Percentiles rank a stretch among this genome's conserved stretches.
phyloP scores from a whole-genome alignment of 1,140 invertebrate genomes.

The Campodea augens region DNA sequence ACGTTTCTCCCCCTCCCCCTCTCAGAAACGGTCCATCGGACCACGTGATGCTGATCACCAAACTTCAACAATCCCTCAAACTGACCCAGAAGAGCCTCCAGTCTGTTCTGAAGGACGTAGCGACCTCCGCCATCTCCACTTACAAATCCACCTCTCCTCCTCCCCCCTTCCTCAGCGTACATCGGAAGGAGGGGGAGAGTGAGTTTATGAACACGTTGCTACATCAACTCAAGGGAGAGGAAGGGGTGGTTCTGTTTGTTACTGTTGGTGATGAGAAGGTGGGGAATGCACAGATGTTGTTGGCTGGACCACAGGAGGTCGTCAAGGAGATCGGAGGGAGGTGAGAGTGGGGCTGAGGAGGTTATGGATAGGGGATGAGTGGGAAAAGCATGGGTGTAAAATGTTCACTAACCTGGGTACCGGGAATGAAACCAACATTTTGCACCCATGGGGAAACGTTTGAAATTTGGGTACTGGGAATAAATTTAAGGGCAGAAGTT shows the following conservation, averaged over 20 bases:
- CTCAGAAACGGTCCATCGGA: conserved; percentile 43
- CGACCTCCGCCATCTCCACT: conserved; percentile 37
- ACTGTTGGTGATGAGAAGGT: conserved; percentile 47
- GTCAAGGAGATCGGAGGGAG: conserved; percentile 28
- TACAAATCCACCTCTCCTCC: conserved; percentile 29
- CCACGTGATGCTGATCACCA: conserved; percentile 47
- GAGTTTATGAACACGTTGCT: conserved; percentile 39
- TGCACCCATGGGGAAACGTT: too few species aligned
- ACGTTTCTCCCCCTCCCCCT: too few species aligned
- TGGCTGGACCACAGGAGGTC: conserved; percentile 31
- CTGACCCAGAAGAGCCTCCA: conserved; percentile 37
- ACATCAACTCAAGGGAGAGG: conserved; percentile 25
- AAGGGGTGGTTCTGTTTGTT: conserved; percentile 41
- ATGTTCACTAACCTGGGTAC: too few species aligned
- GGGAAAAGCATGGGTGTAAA: too few species aligned
- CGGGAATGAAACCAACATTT: too few species aligned
- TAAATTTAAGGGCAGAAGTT: too few species aligned
- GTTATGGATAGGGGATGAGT: too few species aligned
- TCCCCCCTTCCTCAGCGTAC: conserved; percentile 35
- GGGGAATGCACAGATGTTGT: conserved; percentile 40
- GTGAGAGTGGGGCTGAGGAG: too few species aligned
- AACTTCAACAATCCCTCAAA: conserved; percentile 46
- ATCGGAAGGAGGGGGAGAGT: conserved; percentile 48
- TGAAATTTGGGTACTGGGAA: too few species aligned
- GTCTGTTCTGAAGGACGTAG: conserved; percentile 41